A percentile compares a stretch with the other conserved stretches of the same genome.
Evolutionary conservation across 2,797 vertebrate species (phyloP).

Genomic region (Jordanella pulchra): DNA sequence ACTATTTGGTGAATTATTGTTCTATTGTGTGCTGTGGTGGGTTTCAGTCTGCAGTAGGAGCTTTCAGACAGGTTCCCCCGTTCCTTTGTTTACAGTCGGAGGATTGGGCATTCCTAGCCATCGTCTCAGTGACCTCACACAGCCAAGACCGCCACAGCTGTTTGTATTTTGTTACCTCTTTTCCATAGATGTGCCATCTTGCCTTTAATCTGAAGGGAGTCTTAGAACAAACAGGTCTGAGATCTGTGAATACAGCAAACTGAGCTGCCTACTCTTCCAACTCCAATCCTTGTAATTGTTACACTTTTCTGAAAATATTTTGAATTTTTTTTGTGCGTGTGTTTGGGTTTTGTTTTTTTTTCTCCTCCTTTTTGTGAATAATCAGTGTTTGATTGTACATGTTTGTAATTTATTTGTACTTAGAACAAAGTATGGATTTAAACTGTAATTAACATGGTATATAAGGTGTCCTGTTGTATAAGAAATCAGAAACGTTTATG

Average conservation of each 20-base stretch:
- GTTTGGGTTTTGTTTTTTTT: constrained; percentile 22
- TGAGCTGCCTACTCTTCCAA: constrained; percentile 8
- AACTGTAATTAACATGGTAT: constrained; percentile 20
- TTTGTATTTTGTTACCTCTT: constrained; percentile 13
- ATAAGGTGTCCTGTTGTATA: constrained; percentile 33
- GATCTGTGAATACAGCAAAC: constrained; percentile 48
- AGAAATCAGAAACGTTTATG: neutral
- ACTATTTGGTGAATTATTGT: neutral
- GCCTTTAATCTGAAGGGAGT: constrained; percentile 11
- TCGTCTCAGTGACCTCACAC: constrained; percentile 48
- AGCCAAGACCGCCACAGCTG: constrained; percentile 13
- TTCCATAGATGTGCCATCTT: constrained; percentile 6
- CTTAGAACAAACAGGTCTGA: constrained; percentile 29
- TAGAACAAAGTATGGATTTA: constrained; percentile 31
- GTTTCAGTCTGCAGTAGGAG: constrained; percentile 33
- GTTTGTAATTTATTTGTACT: constrained; percentile 75
- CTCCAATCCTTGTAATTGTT: constrained; percentile 21
- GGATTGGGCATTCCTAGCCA: constrained; percentile 44
- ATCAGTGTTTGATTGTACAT: constrained; percentile 51
- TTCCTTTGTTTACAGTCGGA: constrained; percentile 36
- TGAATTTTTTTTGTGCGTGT: constrained; percentile 28
- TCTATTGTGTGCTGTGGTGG: neutral
- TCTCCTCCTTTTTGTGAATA: constrained; percentile 21
- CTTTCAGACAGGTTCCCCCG: constrained; percentile 34
- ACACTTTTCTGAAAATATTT: constrained; percentile 14